Conservation (phyloP, 2,113 vertebrate species). For the Dicentrarchus labrax region DNA sequence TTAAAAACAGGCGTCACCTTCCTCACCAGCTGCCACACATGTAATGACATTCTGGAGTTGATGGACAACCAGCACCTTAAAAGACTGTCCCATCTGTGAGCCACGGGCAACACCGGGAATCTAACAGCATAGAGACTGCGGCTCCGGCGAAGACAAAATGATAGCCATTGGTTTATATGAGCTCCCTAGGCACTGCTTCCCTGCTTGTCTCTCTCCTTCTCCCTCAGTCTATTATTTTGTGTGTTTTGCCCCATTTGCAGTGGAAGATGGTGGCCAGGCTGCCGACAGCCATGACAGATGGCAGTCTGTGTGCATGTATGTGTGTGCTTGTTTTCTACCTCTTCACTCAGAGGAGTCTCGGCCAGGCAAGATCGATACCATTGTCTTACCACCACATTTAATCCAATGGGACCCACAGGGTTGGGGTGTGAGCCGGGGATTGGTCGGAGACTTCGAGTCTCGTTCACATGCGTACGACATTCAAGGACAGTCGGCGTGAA, state of each 20-base stretch:
- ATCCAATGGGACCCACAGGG: conserved; percentile 19
- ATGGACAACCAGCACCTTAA: conserved; percentile 51
- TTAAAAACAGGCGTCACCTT: conserved; percentile 46
- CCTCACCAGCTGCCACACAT: conserved; percentile 39
- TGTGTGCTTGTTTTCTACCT: conserved; percentile 60
- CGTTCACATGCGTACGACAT: conserved; percentile 39
- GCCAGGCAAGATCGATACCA: conserved; percentile 69
- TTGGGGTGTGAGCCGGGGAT: conserved; percentile 9
- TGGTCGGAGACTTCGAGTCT: conserved; percentile 12
- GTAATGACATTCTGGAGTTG: conserved; percentile 56
- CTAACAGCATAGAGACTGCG: background rate
- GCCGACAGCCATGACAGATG: conserved; percentile 81
- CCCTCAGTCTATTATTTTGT: conserved; percentile 71
- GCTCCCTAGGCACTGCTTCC: conserved; percentile 32
- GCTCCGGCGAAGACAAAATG: conserved; percentile 32
- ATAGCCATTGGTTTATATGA: conserved; percentile 45
- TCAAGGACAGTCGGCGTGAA: conserved; percentile 23
- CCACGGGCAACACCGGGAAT: background rate
- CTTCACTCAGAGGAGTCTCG: conserved; percentile 40
- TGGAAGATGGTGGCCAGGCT: conserved; percentile 71
- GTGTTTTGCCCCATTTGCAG: conserved; percentile 74
- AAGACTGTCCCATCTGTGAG: conserved; percentile 44
- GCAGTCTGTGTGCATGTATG: conserved; percentile 38
- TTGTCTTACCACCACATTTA: conserved; percentile 59
- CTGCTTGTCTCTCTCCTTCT: conserved; percentile 39